Conservation (phyloP, 1,140 invertebrate species). For the Rhagoletis zephyria region DNA sequence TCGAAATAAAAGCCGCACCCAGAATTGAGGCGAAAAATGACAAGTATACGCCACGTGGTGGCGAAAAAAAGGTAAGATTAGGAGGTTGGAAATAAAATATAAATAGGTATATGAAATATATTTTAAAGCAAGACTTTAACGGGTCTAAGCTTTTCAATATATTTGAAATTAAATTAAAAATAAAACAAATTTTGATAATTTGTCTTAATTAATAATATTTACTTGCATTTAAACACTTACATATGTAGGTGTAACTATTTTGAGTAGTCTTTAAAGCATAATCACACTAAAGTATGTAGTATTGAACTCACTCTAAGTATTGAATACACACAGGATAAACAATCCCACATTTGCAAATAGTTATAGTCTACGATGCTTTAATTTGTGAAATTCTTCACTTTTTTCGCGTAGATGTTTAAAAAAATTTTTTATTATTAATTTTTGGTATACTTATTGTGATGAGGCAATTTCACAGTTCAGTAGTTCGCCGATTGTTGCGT, state of each 20-base stretch:
- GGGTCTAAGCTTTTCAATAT: neutral
- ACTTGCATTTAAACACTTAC: neutral
- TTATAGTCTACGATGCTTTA: neutral
- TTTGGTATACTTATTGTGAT: neutral
- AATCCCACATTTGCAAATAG: neutral
- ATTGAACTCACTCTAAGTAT: neutral
- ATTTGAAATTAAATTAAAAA: neutral
- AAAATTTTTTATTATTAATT: neutral
- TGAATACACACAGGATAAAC: too few relatives aligned
- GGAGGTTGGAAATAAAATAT: too few relatives aligned
- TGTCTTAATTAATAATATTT: neutral
- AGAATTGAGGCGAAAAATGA: conserved; percentile 93
- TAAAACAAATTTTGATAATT: neutral
- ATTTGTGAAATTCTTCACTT: neutral
- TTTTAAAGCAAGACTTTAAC: too few relatives aligned
- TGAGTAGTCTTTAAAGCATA: neutral
- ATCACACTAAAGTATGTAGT: neutral
- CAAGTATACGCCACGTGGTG: conserved; percentile 89
- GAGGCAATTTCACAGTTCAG: conserved; percentile 39
- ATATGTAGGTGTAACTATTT: neutral
- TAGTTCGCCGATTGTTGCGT: neutral
- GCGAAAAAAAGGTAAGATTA: conserved; percentile 88
- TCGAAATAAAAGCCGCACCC: conserved; percentile 87
- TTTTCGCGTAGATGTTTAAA: too few relatives aligned
- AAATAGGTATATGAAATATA: too few relatives aligned